These are phyloP conservation scores for Grallaria varia DNA, from an alignment of 2,113 vertebrate species.

Conservation along the genomic window DNA sequence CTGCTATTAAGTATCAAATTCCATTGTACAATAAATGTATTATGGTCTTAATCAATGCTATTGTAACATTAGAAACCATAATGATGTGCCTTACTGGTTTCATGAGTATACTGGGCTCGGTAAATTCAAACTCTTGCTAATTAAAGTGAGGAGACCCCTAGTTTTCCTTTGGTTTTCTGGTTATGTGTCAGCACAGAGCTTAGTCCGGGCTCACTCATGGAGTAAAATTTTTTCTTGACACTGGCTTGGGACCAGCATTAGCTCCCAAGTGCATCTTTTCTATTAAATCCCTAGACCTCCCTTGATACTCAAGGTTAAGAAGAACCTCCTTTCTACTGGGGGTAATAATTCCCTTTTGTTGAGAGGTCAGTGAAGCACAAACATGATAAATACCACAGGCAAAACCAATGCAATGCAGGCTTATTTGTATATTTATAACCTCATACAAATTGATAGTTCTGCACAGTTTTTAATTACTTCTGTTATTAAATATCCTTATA, in stretches of 20 bases:
- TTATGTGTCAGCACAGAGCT: neutral
- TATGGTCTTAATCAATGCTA: neutral
- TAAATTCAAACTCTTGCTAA: neutral
- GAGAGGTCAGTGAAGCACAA: neutral
- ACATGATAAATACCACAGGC: neutral
- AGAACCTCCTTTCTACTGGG: neutral
- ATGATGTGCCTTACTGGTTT: neutral
- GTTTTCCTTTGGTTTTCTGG: neutral
- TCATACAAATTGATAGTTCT: neutral
- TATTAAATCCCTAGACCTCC: neutral
- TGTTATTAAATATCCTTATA: neutral
- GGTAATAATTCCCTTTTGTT: neutral
- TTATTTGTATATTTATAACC: neutral
- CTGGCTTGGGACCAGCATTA: neutral
- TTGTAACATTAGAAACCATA: neutral
- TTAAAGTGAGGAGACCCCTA: neutral
- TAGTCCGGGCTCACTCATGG: neutral
- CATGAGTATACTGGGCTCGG: neutral
- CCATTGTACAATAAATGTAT: neutral
- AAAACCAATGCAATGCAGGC: neutral
- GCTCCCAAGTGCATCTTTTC: neutral
- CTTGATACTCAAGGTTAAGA: neutral
- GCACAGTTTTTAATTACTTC: constrained; percentile 3
- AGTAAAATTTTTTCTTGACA: neutral
- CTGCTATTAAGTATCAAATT: neutral